Base-by-base conservation (phyloP, 2,797 vertebrate species). In the Acestrorhynchus altus region DNA sequence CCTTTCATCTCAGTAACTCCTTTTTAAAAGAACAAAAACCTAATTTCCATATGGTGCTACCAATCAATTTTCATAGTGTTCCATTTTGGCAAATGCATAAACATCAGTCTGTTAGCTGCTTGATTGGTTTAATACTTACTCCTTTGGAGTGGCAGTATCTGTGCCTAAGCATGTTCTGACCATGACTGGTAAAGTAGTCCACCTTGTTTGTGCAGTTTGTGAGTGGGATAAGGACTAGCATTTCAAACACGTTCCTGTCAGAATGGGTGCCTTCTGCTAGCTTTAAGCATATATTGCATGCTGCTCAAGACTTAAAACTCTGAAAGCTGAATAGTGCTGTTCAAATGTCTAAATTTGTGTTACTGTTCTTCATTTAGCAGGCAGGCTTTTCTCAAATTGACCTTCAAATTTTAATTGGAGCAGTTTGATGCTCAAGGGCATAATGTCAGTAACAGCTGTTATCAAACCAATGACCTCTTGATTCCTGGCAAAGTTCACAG, bases 41-140 rank as follows among this genome's bases (percentile, higher is more conserved):
- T 24, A 13, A 61, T 83, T 81, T 73, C 39, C 51, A 77, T 70
- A 42, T 51, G n/a, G 9, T 22, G 39, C 16, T 35, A 26, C 13
- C 70, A 72, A 79, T 84, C 56, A 40, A 20, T 84, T 35, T 82
- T 39, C 56, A 40, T 49, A 22, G 6, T 40, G 46, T 68, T 68
- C 9, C 63, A 31, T 39, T 63, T 70, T 78, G 59, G 22, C 44
- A 57, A 52, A 74, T 57, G 76, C 56, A 52, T 39, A 59, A 75
- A 72, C 35, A 72, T 70, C 28, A 61, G 60, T 12, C 20, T 40
- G 66, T 73, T 64, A 76, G 26, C 42, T 68, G 54, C 26, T 24
- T 42, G 26, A 60, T 61, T 46, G 68, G 46, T 44, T 72, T 39
- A 68, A 12, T 67, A 39, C 63, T 60, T 39, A 6, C 65, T 67